A percentile compares a stretch with the other conserved stretches of the same genome.
phyloP scores from a whole-genome alignment of 2,888 invertebrate genomes.

The Oxytorus armatus region DNA sequence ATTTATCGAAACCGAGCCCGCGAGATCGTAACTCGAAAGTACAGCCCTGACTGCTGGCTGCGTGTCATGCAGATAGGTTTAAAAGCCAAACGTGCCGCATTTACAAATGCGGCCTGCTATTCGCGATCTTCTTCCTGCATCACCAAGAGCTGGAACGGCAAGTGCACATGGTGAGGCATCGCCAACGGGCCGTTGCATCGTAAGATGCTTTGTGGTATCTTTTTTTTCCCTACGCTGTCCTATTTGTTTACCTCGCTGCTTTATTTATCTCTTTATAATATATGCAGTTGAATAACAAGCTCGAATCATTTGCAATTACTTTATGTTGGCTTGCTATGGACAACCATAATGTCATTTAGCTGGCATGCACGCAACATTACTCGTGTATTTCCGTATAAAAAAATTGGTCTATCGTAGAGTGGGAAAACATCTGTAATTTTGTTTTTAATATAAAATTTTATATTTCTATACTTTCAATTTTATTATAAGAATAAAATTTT shows the following conservation, averaged over 20 bases:
- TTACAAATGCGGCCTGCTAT: conserved; percentile 80
- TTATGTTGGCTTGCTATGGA: too few species aligned
- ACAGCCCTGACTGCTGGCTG: conserved; percentile 76
- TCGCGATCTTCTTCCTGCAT: conserved; percentile 19
- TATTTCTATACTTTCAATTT: too few species aligned
- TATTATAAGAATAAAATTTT: too few species aligned
- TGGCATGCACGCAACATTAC: too few species aligned
- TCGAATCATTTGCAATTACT: neutral
- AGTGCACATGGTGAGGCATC: conserved; percentile 42
- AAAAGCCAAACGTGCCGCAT: conserved; percentile 83
- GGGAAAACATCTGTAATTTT: too few species aligned
- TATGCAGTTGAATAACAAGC: neutral
- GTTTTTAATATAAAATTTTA: too few species aligned
- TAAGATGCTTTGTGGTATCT: conserved; percentile 32
- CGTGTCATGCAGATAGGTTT: conserved; percentile 84
- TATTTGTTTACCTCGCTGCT: conserved; percentile 18
- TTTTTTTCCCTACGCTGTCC: conserved; percentile 23
- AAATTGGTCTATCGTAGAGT: too few species aligned
- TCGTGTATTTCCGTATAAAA: too few species aligned
- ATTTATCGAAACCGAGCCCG: conserved; percentile 83
- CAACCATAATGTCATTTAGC: too few species aligned
- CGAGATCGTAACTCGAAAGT: conserved; percentile 83
- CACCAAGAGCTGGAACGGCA: conserved; percentile 22
- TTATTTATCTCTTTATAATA: neutral
- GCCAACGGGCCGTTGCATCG: neutral